A percentile compares a stretch with the other conserved stretches of the same genome.
Conservation (phyloP, 1,140 invertebrate genomes). For the Delia radicum region DNA sequence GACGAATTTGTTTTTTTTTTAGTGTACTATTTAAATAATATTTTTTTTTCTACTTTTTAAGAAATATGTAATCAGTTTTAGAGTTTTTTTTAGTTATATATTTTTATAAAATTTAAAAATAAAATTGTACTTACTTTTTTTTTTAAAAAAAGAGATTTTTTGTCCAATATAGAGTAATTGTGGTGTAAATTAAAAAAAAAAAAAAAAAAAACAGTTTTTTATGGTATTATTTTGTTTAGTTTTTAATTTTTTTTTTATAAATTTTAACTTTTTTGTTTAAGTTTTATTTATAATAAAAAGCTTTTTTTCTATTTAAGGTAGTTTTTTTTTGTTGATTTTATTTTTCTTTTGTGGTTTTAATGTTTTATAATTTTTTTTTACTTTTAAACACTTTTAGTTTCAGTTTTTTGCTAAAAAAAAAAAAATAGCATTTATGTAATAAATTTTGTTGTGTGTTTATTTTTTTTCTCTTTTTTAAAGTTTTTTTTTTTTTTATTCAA, state of each 20-base stretch:
- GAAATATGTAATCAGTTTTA: too few relatives aligned
- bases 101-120: too few relatives aligned
- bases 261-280: neutral
- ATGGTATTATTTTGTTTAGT: neutral
- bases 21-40: too few relatives aligned
- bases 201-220: too few relatives aligned
- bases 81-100: too few relatives aligned
- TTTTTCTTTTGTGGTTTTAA: neutral
- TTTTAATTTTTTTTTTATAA: neutral
- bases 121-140: too few relatives aligned
- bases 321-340: too few relatives aligned
- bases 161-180: too few relatives aligned
- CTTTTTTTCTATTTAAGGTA: neutral
- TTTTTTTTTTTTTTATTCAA: neutral
- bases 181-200: too few relatives aligned
- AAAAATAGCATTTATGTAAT: slow-evolving; percentile 1
- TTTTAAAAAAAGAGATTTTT: too few relatives aligned
- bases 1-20: too few relatives aligned
- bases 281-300: neutral
- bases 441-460: neutral
- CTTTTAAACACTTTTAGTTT: neutral
- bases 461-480: neutral
- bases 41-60: too few relatives aligned
- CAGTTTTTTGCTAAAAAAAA: neutral
- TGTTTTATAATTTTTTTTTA: neutral